These are phyloP conservation scores for Platichthys stellatus DNA, from an alignment of 2,113 vertebrate species.

Conservation along the genomic window DNA sequence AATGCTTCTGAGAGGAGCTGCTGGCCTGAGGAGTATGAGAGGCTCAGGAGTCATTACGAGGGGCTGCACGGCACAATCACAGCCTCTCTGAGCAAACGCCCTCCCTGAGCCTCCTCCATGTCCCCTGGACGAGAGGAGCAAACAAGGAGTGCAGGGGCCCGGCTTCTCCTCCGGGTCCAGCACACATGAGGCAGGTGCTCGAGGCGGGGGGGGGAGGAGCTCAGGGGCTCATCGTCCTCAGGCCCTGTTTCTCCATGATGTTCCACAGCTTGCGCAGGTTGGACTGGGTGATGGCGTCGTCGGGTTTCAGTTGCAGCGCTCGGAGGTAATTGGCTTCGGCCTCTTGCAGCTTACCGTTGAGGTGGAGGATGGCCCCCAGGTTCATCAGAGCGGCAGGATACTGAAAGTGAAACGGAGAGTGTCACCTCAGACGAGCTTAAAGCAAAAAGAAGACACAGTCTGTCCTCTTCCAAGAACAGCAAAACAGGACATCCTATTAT, in stretches of 20 bases:
- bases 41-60: slow-evolving; percentile 59
- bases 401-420: slow-evolving; percentile 72
- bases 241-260: slow-evolving; percentile 99
- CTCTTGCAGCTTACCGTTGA: slow-evolving; percentile 93
- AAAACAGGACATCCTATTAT: neutral
- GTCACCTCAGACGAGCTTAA: no score
- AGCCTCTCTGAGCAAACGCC: slow-evolving; percentile 55
- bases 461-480: neutral
- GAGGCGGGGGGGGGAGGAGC: neutral
- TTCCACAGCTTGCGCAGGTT: slow-evolving; percentile 99
- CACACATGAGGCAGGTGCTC: slow-evolving; percentile 31
- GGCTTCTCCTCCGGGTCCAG: slow-evolving; percentile 38
- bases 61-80: slow-evolving; percentile 20
- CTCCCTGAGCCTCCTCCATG: slow-evolving; percentile 45
- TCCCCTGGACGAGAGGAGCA: slow-evolving; percentile 36
- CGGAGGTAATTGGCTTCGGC: slow-evolving; percentile 97
- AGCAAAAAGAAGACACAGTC: neutral
- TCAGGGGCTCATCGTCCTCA: slow-evolving; percentile 92
- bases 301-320: slow-evolving; percentile 95
- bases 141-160: slow-evolving; percentile 10
- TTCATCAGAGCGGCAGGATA: slow-evolving; percentile 99
- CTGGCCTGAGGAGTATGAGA: slow-evolving; percentile 57
- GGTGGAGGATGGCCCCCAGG: slow-evolving; percentile 98
- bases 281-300: slow-evolving; percentile 97
- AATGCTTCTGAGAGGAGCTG: slow-evolving; percentile 38